phyloP scores from a whole-genome alignment of 2,888 invertebrate genomes.

The Quadriops clusia region DNA sequence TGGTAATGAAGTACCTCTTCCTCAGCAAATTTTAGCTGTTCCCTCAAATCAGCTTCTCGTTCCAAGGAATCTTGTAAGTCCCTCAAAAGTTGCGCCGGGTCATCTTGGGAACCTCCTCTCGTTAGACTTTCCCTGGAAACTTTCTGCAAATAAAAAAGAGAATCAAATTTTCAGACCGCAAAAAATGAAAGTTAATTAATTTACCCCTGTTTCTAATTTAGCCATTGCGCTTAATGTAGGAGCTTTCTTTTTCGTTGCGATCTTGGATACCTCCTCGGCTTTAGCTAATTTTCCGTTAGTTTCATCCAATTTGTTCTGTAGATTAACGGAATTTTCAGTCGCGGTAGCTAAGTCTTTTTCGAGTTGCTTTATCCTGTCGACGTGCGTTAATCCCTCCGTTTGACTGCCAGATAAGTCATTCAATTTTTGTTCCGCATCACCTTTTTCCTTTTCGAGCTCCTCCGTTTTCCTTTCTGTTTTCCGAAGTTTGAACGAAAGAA shows the following conservation, averaged over 20 bases:
- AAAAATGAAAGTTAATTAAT: conserved; percentile 7
- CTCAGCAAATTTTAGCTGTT: conserved; percentile 85
- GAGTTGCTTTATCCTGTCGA: conserved; percentile 62
- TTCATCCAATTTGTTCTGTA: conserved; percentile 61
- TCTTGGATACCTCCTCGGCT: conserved; percentile 32
- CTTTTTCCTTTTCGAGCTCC: conserved; percentile 76
- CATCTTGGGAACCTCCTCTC: conserved; percentile 68
- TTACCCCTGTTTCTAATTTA: conserved; percentile 48
- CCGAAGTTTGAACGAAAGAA: conserved; percentile 92
- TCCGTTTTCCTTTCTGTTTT: conserved; percentile 87
- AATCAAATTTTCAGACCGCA: conserved; percentile 3
- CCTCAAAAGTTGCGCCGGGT: conserved; percentile 67
- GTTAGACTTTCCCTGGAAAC: conserved; percentile 63
- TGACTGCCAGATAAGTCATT: conserved; percentile 47
- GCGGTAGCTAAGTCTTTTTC: conserved; percentile 78
- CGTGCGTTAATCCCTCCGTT: conserved; percentile 40
- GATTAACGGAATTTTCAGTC: conserved; percentile 56
- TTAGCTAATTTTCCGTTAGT: conserved; percentile 45
- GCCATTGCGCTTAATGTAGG: conserved; percentile 44
- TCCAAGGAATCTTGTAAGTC: conserved; percentile 88
- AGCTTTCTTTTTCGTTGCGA: conserved; percentile 41
- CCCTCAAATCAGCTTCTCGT: conserved; percentile 84
- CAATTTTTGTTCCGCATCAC: conserved; percentile 56
- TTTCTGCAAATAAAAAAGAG: conserved; percentile 38
- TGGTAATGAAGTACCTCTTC: no score